A percentile compares a stretch with the other conserved stretches of the same genome.
Conservation (phyloP, 2,888 invertebrate genomes). For the Apamea sordens region DNA sequence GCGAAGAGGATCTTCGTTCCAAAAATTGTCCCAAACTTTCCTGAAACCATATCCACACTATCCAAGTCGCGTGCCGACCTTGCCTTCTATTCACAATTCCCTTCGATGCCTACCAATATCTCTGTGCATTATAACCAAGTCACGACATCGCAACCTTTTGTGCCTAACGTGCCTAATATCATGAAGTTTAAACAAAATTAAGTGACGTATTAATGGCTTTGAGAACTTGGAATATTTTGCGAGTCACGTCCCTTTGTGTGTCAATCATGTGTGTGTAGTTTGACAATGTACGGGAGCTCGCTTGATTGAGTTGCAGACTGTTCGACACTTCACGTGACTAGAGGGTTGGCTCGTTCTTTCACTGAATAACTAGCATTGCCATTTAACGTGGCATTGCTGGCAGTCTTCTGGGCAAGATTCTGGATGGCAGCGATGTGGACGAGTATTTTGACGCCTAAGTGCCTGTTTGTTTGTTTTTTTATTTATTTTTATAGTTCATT, state of each 20-base stretch:
- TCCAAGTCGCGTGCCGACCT: slow-evolving; percentile 73
- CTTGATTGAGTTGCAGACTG: slow-evolving; percentile 24
- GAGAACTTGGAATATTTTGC: slow-evolving; percentile 58
- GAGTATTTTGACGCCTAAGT: not conserved
- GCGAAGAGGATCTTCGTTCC: too few relatives aligned
- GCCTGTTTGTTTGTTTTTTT: not conserved
- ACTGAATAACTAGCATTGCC: not conserved
- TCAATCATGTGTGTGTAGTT: slow-evolving; percentile 34
- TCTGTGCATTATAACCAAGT: slow-evolving; percentile 70
- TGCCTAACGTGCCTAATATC: slow-evolving; percentile 60
- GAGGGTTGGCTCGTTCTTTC: not conserved
- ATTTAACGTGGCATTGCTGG: not conserved
- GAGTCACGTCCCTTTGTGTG: slow-evolving; percentile 48
- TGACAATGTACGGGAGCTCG: not conserved
- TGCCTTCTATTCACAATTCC: slow-evolving; percentile 71
- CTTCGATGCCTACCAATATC: slow-evolving; percentile 71
- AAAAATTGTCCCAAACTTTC: slow-evolving; percentile 11
- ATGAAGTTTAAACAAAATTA: slow-evolving; percentile 67
- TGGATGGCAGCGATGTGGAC: not conserved
- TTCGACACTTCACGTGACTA: not conserved
- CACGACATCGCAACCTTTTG: slow-evolving; percentile 70
- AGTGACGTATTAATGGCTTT: slow-evolving; percentile 61
- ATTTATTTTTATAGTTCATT: not conserved
- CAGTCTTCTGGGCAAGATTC: not conserved
- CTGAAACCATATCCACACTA: slow-evolving; percentile 41